Percentiles rank a stretch among this genome's conserved stretches.
These are phyloP conservation scores for Resseliella maxima DNA, from an alignment of 2,888 invertebrate species.

Conservation along the genomic window DNA sequence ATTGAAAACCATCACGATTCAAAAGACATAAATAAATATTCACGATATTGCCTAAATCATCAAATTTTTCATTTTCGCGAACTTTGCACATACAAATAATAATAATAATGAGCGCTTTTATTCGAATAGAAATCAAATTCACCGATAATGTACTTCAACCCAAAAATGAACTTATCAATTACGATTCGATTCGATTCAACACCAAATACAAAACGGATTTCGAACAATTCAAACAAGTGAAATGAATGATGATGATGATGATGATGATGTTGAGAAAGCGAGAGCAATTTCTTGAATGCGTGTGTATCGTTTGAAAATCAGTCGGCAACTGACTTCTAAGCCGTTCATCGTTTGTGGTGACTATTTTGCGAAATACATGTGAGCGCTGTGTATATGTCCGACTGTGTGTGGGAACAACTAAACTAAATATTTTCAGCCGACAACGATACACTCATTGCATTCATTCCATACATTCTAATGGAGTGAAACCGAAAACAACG, in stretches of 20 bases:
- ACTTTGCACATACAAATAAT: background rate
- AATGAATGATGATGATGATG: too few species aligned
- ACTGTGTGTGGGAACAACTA: background rate
- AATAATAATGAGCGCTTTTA: background rate
- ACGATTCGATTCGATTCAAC: background rate
- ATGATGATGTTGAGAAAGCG: too few species aligned
- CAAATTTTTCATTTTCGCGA: background rate
- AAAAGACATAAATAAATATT: slow-evolving; percentile 2
- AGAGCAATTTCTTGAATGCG: background rate
- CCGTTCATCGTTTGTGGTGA: slow-evolving; percentile 17
- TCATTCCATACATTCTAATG: slow-evolving; percentile 7
- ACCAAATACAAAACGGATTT: background rate
- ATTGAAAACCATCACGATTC: slow-evolving; percentile 17
- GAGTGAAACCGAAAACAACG: too few species aligned
- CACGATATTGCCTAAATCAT: slow-evolving; percentile 7
- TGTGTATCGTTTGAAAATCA: slow-evolving; percentile 32
- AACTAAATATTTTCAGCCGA: slow-evolving; percentile 1
- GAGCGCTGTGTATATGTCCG: background rate
- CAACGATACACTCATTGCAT: background rate
- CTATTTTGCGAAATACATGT: slow-evolving; percentile 7
- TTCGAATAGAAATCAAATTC: background rate
- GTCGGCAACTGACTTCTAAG: slow-evolving; percentile 26
- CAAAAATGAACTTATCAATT: background rate
- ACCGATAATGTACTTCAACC: background rate
- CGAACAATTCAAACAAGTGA: slow-evolving; percentile 25